Conservation (phyloP, 1,140 invertebrate genomes). For the Megalopta genalis region DNA sequence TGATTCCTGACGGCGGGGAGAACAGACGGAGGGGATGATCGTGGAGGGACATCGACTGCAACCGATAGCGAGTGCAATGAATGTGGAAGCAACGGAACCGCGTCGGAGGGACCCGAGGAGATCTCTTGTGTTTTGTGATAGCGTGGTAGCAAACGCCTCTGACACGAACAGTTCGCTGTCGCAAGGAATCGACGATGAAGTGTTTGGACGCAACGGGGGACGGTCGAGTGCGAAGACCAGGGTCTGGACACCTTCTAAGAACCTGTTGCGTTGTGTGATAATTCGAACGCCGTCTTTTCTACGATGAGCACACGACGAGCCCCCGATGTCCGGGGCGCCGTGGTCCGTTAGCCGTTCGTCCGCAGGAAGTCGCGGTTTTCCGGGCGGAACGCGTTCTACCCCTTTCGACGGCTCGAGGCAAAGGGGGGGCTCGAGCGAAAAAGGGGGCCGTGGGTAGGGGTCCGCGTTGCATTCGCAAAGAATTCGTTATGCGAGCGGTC, state of each 20-base stretch:
- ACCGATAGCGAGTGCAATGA: no score
- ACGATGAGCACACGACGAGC: not conserved
- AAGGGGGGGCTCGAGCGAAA: not conserved
- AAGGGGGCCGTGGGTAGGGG: not conserved
- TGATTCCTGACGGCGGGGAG: constrained; percentile 23
- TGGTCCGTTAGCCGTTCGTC: no score
- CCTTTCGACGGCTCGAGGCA: not conserved
- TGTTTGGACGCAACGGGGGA: not conserved
- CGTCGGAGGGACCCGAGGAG: no score
- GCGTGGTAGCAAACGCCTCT: no score
- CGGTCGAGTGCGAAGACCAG: not conserved
- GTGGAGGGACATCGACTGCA: no score
- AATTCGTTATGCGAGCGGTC: constrained; percentile 47
- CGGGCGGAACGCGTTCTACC: not conserved
- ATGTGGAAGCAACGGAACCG: no score
- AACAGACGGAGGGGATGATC: no score
- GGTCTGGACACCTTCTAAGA: not conserved
- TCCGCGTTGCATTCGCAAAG: constrained; percentile 13
- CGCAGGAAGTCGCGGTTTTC: not conserved
- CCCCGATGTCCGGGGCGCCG: no score
- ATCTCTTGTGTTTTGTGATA: no score
- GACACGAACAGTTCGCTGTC: no score
- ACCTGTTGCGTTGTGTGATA: constrained; percentile 39
- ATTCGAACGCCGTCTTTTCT: constrained; percentile 11
- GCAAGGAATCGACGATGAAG: no score